These are phyloP conservation scores for Troides helena DNA, from an alignment of 2,888 invertebrate genomes.

Conservation along the genomic window DNA sequence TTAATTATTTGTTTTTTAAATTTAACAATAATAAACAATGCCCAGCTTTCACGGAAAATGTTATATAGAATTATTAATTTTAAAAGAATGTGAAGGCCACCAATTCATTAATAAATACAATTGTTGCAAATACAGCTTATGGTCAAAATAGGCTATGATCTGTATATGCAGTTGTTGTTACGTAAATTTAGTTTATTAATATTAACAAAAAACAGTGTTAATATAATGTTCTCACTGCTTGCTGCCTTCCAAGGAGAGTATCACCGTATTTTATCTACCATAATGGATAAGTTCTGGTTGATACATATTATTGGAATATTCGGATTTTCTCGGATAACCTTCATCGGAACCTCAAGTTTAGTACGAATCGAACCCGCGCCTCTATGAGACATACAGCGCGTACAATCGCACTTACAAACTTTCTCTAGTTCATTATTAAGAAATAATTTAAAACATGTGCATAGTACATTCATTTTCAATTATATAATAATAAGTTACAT, in stretches of 20 bases:
- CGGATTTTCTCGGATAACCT: no score
- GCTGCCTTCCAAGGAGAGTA: no score
- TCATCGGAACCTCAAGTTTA: no score
- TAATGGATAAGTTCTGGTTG: no score
- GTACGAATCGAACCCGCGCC: no score
- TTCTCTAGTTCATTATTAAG: not conserved
- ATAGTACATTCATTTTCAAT: slow-evolving; percentile 8
- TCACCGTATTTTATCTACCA: no score
- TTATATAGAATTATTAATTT: not conserved
- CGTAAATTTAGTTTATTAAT: not conserved
- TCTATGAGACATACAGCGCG: no score
- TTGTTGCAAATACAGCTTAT: no score
- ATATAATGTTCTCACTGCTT: no score
- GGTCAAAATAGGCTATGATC: no score
- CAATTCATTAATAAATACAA: not conserved
- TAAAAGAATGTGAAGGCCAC: slow-evolving; percentile 5
- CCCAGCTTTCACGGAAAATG: slow-evolving; percentile 4
- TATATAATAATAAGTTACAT: slow-evolving; percentile 16
- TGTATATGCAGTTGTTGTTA: not conserved
- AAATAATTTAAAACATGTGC: not conserved
- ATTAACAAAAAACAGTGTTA: not conserved
- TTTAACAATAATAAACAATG: not conserved
- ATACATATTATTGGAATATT: no score
- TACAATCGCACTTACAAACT: not conserved
- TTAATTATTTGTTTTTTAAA: not conserved